Base-by-base conservation (phyloP, 2,888 invertebrate species). In the Drosophila hamatofila region DNA sequence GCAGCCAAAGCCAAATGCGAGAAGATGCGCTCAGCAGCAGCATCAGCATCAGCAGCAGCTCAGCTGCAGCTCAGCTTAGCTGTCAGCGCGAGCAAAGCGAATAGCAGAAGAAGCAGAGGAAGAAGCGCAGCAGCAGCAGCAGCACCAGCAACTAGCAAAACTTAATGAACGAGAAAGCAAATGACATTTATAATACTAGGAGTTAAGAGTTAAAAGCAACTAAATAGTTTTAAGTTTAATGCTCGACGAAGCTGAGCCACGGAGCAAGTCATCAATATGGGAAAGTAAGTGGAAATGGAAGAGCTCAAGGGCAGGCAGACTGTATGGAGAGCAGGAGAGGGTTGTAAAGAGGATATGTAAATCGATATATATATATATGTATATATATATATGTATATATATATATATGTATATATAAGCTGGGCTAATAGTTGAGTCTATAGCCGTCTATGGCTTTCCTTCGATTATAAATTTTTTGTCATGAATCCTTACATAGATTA, bases 131-230 rank as follows among this genome's bases (percentile, higher is more conserved):
- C 25, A 16, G 33, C 6, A 58, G 59, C 48, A 14, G 37, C 6
- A 58, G 35, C 16, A 37, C 7, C 37, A 14, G 18, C 12, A 61
- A 51, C 59, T n/a, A 42, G 42, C 52, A 33, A 27, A 59, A 64
- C 70, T 80, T 77, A 75, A 77, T 80, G 76, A 79, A 56, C 63
- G 46, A 30, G 55, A 51, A 30, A 56, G 61, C 76, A 25, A 64
- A 64, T 72, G 73, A 58, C 78, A 73, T 73, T 71, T 77, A 71
- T 72, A 58, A 63, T 78, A 72, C 56, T 51, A 39, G 48, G 35
- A 35, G 44, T 51, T 55, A 55, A 41, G 39, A 27, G 30, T 55
- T 52, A 52, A 52, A 21, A 23, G 52, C 52, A 54, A 27, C 60
- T 52, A 51, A 77, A 77, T 59, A 55, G 52, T 25, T 37, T 37